Base-by-base conservation (phyloP, 2,888 invertebrate species). In the Melieria crassipennis region DNA sequence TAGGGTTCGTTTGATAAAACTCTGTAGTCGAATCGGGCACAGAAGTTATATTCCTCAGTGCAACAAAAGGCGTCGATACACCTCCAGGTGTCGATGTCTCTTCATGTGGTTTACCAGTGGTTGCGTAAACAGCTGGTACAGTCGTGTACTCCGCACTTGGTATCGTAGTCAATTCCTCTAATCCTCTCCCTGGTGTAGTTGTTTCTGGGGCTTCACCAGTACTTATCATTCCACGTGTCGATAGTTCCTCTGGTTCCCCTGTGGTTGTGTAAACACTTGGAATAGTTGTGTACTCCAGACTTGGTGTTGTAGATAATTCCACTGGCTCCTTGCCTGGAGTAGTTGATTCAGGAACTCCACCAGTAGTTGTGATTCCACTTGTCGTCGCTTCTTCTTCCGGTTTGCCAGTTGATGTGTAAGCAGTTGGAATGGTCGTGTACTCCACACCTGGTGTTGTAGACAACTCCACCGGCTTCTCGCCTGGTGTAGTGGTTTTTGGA, bases 401-500 rank as follows among this genome's bases (percentile, higher is more conserved):
- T 30, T 30, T 30, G 2, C 30, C 42, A 10, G 60, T 42, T 1
- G 60, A 10, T 6, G 47, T 7, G 11, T 7, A 46, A 1, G 47
- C 63, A 50, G 50, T 30, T 6, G 30, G 50, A 7, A 42, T 13
- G 4, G 60, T 60, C 1, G 58, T 42, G 7, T 61, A 48, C 9
- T 10, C 62, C n/a, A 48, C 30, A 30, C 45, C 16, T 4, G 56
- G 42, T 10, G 57, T 42, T 10, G 63, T 65, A 3, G 48, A 46
- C 42, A 47, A 62, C 2, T 52, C n/a, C 3, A 46, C 16, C 2
- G 9, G 11, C 7, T 10, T 9, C n/a, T 47, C 45, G n/a, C 66
- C 65, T 4, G 63, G 55, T 10, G 45, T 67, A 70, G 57, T 64
- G 1, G 64, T 46, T 30, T n/a, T n/a, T n/a, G 10, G 47, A 46